Evolutionary conservation across 2,113 vertebrate species (phyloP), one percentile per base, ranked within the genome.

Genomic region (Alexandromys fortis): DNA sequence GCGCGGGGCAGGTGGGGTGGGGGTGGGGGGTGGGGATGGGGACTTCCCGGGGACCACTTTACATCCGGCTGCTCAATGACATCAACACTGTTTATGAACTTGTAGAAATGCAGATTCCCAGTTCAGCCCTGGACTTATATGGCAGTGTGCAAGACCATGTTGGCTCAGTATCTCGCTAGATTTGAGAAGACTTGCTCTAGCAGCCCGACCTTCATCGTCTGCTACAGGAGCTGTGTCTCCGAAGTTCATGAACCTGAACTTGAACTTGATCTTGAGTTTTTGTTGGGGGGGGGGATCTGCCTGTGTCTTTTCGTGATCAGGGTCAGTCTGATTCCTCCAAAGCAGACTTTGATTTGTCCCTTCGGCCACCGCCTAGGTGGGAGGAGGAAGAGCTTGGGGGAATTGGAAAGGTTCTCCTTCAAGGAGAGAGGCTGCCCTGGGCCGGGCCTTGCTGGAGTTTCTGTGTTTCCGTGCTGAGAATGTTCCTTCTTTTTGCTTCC

Each of bases 31-130:
- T 0, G 55, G 17, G 19, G 58, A 58, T 58, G 24, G 73, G 83
- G 52, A 88, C 19, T 5, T 21, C 58, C 58, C 1, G 5, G 55
- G 19, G 19, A 58, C n/a, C 33, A 5, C 7, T 38, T 83, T 35
- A 1, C 17, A 30, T 8, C 30, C 21, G 0, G 0, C 61, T 5
- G 8, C 17, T 68, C 35, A n/a, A 19, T 28, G 24, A 3, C 33
- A 3, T 49, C 75, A 70, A 63, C 22, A 17, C 47, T 65, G 76
- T 24, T 4, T 73, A 13, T 4, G 5, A 94, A 35, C 22, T 63
- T 3, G 28, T 55, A 78, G 92, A 94, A 90, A 73, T 42, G 75
- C 77, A 49, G 24, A 61, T 55, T 85, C 35, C 3, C 3, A 8
- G 33, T 52, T 28, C 38, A 33, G 9, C 22, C 58, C 19, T 55